Base-by-base conservation (phyloP, 1,140 invertebrate genomes). In the Ips nitidus region DNA sequence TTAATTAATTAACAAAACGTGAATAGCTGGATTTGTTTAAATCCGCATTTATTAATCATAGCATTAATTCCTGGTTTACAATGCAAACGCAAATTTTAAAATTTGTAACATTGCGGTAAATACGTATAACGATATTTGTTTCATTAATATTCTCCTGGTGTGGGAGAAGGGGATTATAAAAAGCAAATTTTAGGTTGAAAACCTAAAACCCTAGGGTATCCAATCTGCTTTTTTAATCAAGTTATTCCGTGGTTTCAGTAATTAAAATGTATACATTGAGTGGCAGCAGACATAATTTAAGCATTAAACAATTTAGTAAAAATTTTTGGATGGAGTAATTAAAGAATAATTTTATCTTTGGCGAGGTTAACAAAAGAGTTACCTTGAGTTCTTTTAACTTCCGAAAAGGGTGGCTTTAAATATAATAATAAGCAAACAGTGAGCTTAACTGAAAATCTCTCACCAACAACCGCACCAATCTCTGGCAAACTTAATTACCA, bases 201-300 rank as follows among this genome's bases (percentile, higher is more conserved):
- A 50, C 45, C 45, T 22, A 50, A 50, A 6, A 50, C 45, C 45
- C 45, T 50, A 3, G 45, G 45, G 45, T 50, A 50, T 50, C 45
- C 45, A 50, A 50, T 50, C 22, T 50, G 45, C 22, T 50, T 50
- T 50, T 50, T 50, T 50, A 50, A 50, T 50, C 45, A 50, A 50
- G 45, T 50, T 50, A 50, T 50, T 50, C 22, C 45, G 45, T 22
- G 1, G 45, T 50, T 50, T 50, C 45, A 6, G 22, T 50, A 50
- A 50, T 50, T 50, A 50, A 50, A 50, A 50, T 50, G 45, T 50
- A 50, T 50, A 50, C 45, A 50, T 50, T 50, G 45, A 50, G 45
- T 50, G 45, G 45, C 45, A 50, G 7, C 45, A 22, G 45, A 50
- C 45, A 50, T 50, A 50, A 50, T 50, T 50, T 50, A 1, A 3